Conservation (phyloP, 2,113 vertebrate genomes). For the Aldabrachelys gigantea region DNA sequence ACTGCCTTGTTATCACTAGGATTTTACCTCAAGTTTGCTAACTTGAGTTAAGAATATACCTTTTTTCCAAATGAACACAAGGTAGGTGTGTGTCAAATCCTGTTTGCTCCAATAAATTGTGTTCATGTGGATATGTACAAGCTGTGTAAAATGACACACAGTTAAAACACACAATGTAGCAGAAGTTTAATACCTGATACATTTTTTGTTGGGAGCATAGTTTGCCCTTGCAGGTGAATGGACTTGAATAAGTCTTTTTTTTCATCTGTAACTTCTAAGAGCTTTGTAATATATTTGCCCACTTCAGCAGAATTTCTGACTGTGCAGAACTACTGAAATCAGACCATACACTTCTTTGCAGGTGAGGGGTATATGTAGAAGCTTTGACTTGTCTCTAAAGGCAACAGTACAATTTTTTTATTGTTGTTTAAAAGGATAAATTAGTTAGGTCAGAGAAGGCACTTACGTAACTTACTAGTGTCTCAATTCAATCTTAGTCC, state of each 20-base stretch:
- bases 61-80: not conserved
- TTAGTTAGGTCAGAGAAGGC: not conserved
- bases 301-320: not conserved
- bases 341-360: not conserved
- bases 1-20: not conserved
- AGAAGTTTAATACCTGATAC: not conserved
- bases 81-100: accelerated
- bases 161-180: not conserved
- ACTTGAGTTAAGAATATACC: not conserved
- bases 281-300: not conserved
- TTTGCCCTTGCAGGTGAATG: not conserved
- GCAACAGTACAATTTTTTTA: not conserved
- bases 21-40: not conserved
- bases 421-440: not conserved
- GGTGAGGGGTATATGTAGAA: not conserved
- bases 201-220: not conserved
- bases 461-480: not conserved
- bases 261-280: not conserved
- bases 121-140: not conserved
- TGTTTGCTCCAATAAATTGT: not conserved
- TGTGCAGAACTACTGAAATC: not conserved
- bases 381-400: not conserved
- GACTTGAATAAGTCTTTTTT: not conserved
- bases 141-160: not conserved
- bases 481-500: not conserved